Conservation (phyloP, 2,888 invertebrate species). For the Amphipoea oculea region DNA sequence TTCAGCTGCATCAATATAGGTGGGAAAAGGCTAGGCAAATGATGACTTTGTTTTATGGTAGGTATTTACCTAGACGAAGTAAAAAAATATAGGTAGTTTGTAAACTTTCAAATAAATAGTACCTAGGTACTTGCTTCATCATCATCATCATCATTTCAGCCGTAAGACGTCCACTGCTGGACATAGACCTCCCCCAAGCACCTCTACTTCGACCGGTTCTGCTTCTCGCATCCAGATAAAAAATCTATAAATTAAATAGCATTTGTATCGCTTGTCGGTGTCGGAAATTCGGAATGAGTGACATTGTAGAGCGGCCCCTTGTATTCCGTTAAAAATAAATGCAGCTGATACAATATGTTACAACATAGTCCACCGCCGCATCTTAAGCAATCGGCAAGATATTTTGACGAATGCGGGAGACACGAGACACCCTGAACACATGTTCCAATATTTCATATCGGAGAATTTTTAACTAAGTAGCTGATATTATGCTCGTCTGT, state of each 20-base stretch:
- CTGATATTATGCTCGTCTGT: neutral
- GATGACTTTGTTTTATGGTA: too few relatives aligned
- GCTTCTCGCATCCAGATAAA: neutral
- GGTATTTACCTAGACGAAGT: neutral
- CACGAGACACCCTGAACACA: constrained; percentile 32
- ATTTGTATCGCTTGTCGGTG: neutral
- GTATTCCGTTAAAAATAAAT: constrained; percentile 63
- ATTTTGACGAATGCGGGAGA: constrained; percentile 49
- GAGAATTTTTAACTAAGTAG: constrained; percentile 15
- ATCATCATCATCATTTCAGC: too few relatives aligned
- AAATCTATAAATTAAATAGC: constrained; percentile 1
- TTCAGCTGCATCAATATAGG: too few relatives aligned
- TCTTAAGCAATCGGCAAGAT: constrained; percentile 52
- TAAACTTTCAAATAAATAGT: neutral
- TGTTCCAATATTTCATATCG: constrained; percentile 27
- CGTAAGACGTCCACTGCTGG: too few relatives aligned
- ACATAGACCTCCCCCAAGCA: too few relatives aligned
- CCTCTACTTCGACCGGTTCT: too few relatives aligned
- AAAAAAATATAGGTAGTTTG: neutral
- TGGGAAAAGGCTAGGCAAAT: too few relatives aligned
- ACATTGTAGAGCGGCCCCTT: constrained; percentile 47
- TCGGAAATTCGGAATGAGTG: constrained; percentile 34
- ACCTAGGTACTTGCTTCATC: too few relatives aligned
- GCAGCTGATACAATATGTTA: constrained; percentile 47
- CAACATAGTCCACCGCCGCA: constrained; percentile 40